Conservation (phyloP, 2,888 invertebrate genomes). For the Caenorhabditis parvicauda region DNA sequence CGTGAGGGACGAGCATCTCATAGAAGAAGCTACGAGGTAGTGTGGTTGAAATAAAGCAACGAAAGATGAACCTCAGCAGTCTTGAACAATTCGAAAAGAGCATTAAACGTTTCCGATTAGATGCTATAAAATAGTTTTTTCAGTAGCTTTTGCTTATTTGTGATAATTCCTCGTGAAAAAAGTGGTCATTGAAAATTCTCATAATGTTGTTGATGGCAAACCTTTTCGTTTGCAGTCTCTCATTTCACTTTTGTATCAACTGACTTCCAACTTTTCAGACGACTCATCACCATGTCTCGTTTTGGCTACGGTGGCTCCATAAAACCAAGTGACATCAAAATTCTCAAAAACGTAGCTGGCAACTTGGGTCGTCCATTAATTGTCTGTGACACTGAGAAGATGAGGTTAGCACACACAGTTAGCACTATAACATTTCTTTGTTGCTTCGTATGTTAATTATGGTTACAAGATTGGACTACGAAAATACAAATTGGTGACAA, state of each 20-base stretch:
- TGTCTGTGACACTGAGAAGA: conserved; percentile 11
- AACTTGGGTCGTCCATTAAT: conserved; percentile 18
- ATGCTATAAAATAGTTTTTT: too few relatives aligned
- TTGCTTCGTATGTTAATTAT: background rate
- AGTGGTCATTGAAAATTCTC: background rate
- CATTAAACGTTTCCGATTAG: too few relatives aligned
- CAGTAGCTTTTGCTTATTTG: too few relatives aligned
- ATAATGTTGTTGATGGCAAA: background rate
- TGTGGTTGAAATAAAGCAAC: too few relatives aligned
- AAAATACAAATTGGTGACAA: conserved; percentile 8
- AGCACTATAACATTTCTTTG: too few relatives aligned
- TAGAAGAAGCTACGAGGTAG: conserved; percentile 16
- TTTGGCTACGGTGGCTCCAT: conserved; percentile 14
- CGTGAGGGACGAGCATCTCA: conserved; percentile 8
- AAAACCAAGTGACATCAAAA: background rate
- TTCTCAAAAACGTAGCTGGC: conserved; percentile 7
- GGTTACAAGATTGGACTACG: background rate
- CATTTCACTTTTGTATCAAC: too few relatives aligned
- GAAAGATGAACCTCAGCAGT: too few relatives aligned
- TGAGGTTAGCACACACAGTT: too few relatives aligned
- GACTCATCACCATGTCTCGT: conserved; percentile 14
- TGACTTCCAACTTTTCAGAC: too few relatives aligned
- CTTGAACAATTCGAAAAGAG: too few relatives aligned
- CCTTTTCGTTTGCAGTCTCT: too few relatives aligned
- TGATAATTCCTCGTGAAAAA: too few relatives aligned